Conservation (phyloP, 2,113 vertebrate genomes). For the Oncorhynchus nerka region DNA sequence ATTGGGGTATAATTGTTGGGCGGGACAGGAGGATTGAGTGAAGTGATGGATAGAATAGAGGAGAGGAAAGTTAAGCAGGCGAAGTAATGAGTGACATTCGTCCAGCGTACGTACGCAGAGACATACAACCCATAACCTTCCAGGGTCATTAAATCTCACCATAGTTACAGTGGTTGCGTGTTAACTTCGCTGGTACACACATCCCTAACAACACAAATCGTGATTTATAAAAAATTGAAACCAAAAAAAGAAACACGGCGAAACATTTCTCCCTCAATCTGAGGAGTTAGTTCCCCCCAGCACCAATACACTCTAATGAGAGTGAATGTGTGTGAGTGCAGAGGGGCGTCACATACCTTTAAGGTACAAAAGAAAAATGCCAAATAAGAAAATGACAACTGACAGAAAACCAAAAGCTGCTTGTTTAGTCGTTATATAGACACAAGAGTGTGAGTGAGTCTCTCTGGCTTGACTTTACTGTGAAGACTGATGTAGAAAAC, state of each 20-base stretch:
- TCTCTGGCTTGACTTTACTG: conserved; percentile 7
- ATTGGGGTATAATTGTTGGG: conserved; percentile 64
- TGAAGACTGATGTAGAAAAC: background rate
- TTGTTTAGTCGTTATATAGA: conserved; percentile 9
- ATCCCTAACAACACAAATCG: conserved; percentile 23
- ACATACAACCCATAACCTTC: conserved; percentile 37
- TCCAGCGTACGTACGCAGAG: background rate
- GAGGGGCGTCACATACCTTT: conserved; percentile 70
- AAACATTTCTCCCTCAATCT: conserved; percentile 74
- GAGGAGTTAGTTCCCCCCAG: conserved; percentile 65
- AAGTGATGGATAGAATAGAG: conserved; percentile 22
- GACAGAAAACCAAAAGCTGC: conserved; percentile 19
- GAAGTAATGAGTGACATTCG: conserved; percentile 27
- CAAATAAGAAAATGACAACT: conserved; percentile 56
- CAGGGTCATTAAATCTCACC: conserved; percentile 18
- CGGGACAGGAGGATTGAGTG: conserved; percentile 25
- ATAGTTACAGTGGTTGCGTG: conserved; percentile 19
- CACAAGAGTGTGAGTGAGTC: background rate
- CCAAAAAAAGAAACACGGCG: conserved; percentile 28
- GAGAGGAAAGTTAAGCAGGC: background rate
- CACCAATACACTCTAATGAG: conserved; percentile 47
- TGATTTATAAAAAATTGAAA: conserved; percentile 21
- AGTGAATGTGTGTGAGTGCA: conserved; percentile 18
- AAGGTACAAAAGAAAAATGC: conserved; percentile 75
- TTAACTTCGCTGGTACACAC: conserved; percentile 40